These are phyloP conservation scores for Brachypalpus laphriformis DNA, from an alignment of 2,888 invertebrate species.

Conservation along the genomic window DNA sequence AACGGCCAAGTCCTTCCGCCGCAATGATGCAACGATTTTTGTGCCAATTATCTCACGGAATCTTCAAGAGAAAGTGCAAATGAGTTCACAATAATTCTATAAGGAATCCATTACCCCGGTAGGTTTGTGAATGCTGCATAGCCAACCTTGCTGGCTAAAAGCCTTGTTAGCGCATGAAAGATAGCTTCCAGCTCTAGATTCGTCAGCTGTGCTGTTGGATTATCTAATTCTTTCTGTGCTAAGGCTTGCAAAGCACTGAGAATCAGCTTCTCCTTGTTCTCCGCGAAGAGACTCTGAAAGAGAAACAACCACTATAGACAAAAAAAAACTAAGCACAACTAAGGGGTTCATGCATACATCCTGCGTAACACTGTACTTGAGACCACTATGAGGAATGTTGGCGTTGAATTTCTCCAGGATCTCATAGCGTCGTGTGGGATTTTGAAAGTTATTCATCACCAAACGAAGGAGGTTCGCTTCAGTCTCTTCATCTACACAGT, in stretches of 20 bases:
- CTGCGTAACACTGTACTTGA: conserved; percentile 97
- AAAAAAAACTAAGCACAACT: neutral
- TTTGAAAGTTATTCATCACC: conserved; percentile 85
- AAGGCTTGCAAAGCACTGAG: conserved; percentile 94
- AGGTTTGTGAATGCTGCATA: conserved; percentile 97
- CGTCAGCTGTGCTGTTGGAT: conserved; percentile 84
- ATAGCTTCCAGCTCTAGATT: conserved; percentile 94
- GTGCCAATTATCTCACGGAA: conserved; percentile 97
- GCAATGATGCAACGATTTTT: conserved; percentile 95
- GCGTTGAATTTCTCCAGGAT: conserved; percentile 97
- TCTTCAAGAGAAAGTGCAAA: conserved; percentile 82
- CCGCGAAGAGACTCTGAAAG: conserved; percentile 95
- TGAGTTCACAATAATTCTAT: neutral
- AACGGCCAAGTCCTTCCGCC: conserved; percentile 93
- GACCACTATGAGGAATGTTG: conserved; percentile 98
- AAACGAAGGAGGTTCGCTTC: conserved; percentile 90
- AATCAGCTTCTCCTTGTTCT: conserved; percentile 99
- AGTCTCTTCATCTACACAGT: conserved; percentile 97
- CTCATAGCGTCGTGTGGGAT: conserved; percentile 86
- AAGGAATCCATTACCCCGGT: conserved; percentile 86
- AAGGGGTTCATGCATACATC: conserved; percentile 88
- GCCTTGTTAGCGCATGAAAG: conserved; percentile 95
- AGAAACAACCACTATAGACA: conserved; percentile 31
- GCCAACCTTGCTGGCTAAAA: conserved; percentile 98
- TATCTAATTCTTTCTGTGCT: conserved; percentile 88